phyloP scores from a whole-genome alignment of 2,888 invertebrate species.

The Meganola albula region DNA sequence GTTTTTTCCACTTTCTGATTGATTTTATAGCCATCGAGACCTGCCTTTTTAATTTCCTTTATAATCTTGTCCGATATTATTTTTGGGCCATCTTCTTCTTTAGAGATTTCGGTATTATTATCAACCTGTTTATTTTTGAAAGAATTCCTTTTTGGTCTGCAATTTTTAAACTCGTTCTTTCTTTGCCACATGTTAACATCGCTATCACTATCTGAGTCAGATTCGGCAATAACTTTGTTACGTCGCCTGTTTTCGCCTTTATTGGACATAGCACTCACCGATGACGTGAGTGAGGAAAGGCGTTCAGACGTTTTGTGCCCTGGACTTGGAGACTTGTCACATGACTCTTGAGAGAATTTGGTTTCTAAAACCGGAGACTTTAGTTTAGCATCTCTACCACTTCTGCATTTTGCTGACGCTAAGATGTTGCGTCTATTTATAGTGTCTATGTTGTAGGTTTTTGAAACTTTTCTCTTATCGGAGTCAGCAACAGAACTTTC shows the following conservation, averaged over 20 bases:
- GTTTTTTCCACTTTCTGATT: slow-evolving; percentile 36
- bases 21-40: slow-evolving; percentile 44
- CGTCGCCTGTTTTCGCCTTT: slow-evolving; percentile 71
- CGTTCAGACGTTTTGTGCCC: slow-evolving; percentile 68
- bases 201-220: slow-evolving; percentile 63
- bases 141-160: slow-evolving; percentile 64
- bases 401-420: slow-evolving; percentile 90
- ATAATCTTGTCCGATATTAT: slow-evolving; percentile 54
- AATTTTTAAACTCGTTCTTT: slow-evolving; percentile 66
- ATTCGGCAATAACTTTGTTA: slow-evolving; percentile 64
- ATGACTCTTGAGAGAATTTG: slow-evolving; percentile 80
- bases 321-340: slow-evolving; percentile 71
- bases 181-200: slow-evolving; percentile 62
- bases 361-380: slow-evolving; percentile 85
- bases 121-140: slow-evolving; percentile 62
- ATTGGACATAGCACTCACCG: slow-evolving; percentile 73
- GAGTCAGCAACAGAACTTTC: slow-evolving; percentile 81
- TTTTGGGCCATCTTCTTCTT: slow-evolving; percentile 52
- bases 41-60: slow-evolving; percentile 56
- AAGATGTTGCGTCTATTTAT: slow-evolving; percentile 91
- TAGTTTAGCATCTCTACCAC: slow-evolving; percentile 85
- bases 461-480: slow-evolving; percentile 83
- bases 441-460: slow-evolving; percentile 88
- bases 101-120: slow-evolving; percentile 42
- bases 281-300: slow-evolving; percentile 74